Conservation (phyloP, 2,888 invertebrate species). For the Eulithis prunata region DNA sequence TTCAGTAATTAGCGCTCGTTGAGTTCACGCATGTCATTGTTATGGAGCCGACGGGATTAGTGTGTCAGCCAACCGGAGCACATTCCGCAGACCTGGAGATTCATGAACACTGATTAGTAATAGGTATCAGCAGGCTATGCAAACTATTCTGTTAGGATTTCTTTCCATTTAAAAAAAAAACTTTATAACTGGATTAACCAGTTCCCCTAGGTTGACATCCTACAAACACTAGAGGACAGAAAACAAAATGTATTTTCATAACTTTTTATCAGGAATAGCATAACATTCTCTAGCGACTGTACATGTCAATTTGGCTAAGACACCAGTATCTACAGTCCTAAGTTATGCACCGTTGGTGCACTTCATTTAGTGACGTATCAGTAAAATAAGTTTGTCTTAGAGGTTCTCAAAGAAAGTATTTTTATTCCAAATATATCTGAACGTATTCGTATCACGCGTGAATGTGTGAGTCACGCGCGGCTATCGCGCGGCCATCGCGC, state of each 20-base stretch:
- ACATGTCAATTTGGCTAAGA: too few species aligned
- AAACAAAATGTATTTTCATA: too few species aligned
- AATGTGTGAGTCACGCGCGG: slow-evolving; percentile 6
- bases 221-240: too few species aligned
- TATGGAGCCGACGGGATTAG: slow-evolving; percentile 19
- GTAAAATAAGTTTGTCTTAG: too few species aligned
- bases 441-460: slow-evolving; percentile 25
- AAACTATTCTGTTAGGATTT: background rate
- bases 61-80: slow-evolving; percentile 14
- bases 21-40: slow-evolving; percentile 40
- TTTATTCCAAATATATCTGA: slow-evolving; percentile 22
- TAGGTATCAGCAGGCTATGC: background rate
- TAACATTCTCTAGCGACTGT: too few species aligned
- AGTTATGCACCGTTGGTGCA: too few species aligned
- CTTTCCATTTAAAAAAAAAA: background rate
- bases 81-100: slow-evolving; percentile 7
- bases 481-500: slow-evolving; percentile 18
- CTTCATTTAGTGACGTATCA: too few species aligned
- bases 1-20: slow-evolving; percentile 38
- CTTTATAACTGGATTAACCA: too few species aligned
- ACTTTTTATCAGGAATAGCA: too few species aligned
- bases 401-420: background rate
- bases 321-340: too few species aligned
- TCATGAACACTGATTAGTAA: slow-evolving; percentile 6
- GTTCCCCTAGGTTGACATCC: too few species aligned